Evolutionary conservation across 2,113 vertebrate genomes (phyloP), one percentile per base, ranked within the genome.

Genomic region (Euleptes europaea): DNA sequence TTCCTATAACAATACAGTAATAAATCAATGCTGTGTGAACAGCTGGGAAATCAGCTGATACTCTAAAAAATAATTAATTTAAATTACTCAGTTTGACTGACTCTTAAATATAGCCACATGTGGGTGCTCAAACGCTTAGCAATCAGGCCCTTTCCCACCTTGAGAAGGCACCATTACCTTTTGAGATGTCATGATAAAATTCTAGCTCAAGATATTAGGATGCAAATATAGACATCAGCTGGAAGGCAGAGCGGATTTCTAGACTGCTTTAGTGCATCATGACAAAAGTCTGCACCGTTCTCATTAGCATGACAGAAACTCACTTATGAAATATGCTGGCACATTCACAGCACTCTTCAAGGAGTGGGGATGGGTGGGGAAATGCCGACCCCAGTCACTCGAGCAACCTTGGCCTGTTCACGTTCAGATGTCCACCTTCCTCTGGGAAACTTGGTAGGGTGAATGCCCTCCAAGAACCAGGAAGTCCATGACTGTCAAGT

Each of bases 31-130:
- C 90, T 86, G 82, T 92, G 92, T 86, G 92, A 86, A 91, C 84
- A 87, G 84, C 94, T 88, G 84, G 90, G 83, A 94, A 92, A 94
- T 92, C 90, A 94, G 90, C 88, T 91, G 90, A 91, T 92, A 63
- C 60, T 38, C 42, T 14, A 49, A 66, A 80, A 92, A 92, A 90
- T 92, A 92, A 90, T 83, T 87, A 85, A 90, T 89, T 91, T 94
- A 94, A 93, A 95, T 93, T 94, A 92, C 89, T 80, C 80, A 84
- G 67, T 92, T 92, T 94, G 89, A 93, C 91, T 92, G 92, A 90
- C 85, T 67, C 33, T 57, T 78, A 89, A 91, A 85, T 83, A 89
- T 88, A 92, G 91, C 86, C 89, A 63, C 86, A 92, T 90, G 91
- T 91, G 88, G 89, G 86, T 90, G 91, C 91, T 87, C 92, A 93